Conservation (phyloP, 53 echinoderm and acorn worm species). For the Arbacia lixula region DNA sequence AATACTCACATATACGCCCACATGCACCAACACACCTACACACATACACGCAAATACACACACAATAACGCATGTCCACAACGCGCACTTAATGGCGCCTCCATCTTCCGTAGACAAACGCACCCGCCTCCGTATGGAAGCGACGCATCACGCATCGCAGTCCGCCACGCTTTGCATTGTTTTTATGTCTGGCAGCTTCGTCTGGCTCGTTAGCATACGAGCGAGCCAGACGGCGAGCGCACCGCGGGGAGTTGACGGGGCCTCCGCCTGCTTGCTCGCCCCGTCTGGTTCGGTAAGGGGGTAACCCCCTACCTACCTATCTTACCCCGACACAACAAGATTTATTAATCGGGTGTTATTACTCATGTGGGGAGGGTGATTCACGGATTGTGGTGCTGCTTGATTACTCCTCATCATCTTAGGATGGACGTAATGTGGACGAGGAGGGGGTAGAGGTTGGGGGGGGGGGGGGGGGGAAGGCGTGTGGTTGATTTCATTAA, state of each 20-base stretch:
- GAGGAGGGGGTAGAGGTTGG: too few species aligned
- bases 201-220: constrained; percentile 43
- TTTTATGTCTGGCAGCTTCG: constrained; percentile 7
- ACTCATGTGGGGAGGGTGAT: constrained; percentile 2
- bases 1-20: too few species aligned
- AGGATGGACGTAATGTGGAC: too few species aligned
- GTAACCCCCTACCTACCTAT: background rate
- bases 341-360: constrained; percentile 33
- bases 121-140: too few species aligned
- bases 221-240: constrained; percentile 10
- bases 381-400: background rate
- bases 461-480: too few species aligned
- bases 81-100: too few species aligned
- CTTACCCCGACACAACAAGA: constrained; percentile 27
- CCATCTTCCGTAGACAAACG: background rate
- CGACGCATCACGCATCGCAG: background rate
- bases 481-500: too few species aligned
- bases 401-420: background rate
- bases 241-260: background rate
- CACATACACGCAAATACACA: too few species aligned
- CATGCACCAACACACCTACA: too few species aligned
- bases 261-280: background rate
- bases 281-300: background rate
- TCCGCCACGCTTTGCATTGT: background rate
- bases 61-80: too few species aligned